Percentiles rank a stretch among this genome's conserved stretches.
phyloP scores from a whole-genome alignment of 2,888 invertebrate genomes.

The Brachycybe producta region DNA sequence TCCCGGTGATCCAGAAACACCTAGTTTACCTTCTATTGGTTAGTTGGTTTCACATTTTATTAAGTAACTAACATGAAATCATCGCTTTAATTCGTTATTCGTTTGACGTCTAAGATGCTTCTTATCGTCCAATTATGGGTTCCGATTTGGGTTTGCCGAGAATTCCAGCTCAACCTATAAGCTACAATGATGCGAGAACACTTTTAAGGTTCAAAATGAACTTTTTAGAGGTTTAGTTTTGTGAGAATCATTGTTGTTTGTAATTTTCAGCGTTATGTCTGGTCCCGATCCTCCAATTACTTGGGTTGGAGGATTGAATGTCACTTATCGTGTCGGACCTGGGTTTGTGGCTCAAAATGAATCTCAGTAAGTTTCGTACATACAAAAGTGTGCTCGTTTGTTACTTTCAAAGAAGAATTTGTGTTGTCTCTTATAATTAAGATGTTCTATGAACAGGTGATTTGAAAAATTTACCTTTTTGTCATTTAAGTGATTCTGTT shows the following conservation, averaged over 20 bases:
- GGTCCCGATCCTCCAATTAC: slow-evolving; percentile 30
- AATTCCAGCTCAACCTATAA: slow-evolving; percentile 36
- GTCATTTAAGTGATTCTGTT: no score
- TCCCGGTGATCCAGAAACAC: slow-evolving; percentile 19
- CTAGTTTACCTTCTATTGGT: slow-evolving; percentile 15
- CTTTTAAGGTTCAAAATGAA: slow-evolving; percentile 6
- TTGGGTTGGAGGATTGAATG: slow-evolving; percentile 36
- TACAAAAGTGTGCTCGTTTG: not conserved
- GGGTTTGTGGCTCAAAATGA: slow-evolving; percentile 20
- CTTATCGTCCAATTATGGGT: slow-evolving; percentile 23
- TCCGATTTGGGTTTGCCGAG: slow-evolving; percentile 27
- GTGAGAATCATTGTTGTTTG: not conserved
- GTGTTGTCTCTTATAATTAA: no score
- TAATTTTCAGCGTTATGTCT: slow-evolving; percentile 18
- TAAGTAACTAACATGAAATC: not conserved
- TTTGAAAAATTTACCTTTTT: not conserved
- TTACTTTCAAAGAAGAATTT: no score
- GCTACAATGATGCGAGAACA: slow-evolving; percentile 32
- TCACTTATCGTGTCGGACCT: slow-evolving; percentile 35
- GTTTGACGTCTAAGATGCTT: slow-evolving; percentile 23
- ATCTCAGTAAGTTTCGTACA: slow-evolving; percentile 7
- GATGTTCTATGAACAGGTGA: no score
- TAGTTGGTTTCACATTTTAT: not conserved
- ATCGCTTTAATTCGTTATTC: not conserved
- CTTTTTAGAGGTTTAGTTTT: not conserved